Evolutionary conservation across 53 echinoderm and acorn worm genomes (phyloP).

Genomic region (Stichopus horrens): DNA sequence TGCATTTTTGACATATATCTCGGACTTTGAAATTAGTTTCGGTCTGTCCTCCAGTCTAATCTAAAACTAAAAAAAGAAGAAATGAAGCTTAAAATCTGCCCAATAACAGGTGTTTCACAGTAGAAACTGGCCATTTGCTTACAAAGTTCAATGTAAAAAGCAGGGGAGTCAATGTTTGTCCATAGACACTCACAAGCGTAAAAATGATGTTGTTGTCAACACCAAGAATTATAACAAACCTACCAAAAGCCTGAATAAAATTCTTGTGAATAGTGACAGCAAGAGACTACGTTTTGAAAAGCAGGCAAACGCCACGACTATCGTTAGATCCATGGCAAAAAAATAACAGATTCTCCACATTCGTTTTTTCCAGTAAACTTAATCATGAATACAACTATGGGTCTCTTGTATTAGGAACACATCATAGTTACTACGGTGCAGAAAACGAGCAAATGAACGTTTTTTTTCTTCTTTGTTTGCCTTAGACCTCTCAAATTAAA

Average conservation of each 20-base stretch:
- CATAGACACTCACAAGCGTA: neutral
- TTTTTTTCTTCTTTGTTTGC: too few relatives aligned
- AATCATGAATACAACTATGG: neutral
- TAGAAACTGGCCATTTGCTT: neutral
- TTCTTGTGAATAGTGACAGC: neutral
- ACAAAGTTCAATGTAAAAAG: constrained; percentile 17
- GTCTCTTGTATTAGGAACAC: too few relatives aligned
- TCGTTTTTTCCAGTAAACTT: neutral
- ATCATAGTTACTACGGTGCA: too few relatives aligned
- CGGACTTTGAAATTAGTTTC: constrained; percentile 16
- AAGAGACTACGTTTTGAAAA: neutral
- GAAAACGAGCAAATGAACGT: too few relatives aligned
- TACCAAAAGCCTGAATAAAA: neutral
- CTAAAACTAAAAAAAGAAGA: neutral
- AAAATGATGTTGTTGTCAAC: neutral
- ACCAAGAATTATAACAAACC: neutral
- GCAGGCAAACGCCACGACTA: neutral
- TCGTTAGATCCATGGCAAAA: neutral
- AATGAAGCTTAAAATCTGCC: neutral
- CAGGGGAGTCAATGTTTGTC: neutral
- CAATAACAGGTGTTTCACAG: neutral
- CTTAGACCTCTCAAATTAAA: too few relatives aligned
- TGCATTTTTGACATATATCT: neutral
- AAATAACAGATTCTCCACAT: neutral
- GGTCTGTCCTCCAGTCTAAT: neutral